Percentiles rank a stretch among this genome's conserved stretches.
Evolutionary conservation across 2,113 vertebrate species (phyloP).

Genomic region (Eudyptes chrysolophus): DNA sequence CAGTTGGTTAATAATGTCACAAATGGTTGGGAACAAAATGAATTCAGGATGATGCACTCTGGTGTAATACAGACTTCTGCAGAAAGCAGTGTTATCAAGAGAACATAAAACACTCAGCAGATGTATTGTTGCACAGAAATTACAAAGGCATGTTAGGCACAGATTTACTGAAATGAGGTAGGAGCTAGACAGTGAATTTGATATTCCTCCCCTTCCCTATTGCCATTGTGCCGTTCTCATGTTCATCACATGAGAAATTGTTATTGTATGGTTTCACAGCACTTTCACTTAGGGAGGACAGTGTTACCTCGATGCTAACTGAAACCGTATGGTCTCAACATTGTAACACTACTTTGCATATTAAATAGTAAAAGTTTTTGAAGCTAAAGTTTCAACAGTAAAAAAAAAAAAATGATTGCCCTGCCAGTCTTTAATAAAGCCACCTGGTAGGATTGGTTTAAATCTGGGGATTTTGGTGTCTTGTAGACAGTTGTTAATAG

Average conservation of each 20-base stretch:
- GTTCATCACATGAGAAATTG: neutral
- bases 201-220: neutral
- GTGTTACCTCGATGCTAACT: accelerated
- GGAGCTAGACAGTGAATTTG: neutral
- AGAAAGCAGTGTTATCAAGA: neutral
- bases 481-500: neutral
- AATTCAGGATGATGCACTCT: neutral
- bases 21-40: neutral
- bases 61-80: neutral
- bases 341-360: neutral
- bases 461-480: neutral
- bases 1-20: constrained; percentile 32
- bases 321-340: neutral
- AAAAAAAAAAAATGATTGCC: neutral
- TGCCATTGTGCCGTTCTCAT: neutral
- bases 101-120: neutral
- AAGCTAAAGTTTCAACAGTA: neutral
- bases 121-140: neutral
- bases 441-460: neutral
- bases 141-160: neutral
- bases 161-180: neutral
- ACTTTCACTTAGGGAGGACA: neutral
- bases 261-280: neutral
- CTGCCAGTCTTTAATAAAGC: neutral
- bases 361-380: neutral